Evolutionary conservation across 2,797 vertebrate genomes (phyloP).

Genomic region (Enteromius mattozi): DNA sequence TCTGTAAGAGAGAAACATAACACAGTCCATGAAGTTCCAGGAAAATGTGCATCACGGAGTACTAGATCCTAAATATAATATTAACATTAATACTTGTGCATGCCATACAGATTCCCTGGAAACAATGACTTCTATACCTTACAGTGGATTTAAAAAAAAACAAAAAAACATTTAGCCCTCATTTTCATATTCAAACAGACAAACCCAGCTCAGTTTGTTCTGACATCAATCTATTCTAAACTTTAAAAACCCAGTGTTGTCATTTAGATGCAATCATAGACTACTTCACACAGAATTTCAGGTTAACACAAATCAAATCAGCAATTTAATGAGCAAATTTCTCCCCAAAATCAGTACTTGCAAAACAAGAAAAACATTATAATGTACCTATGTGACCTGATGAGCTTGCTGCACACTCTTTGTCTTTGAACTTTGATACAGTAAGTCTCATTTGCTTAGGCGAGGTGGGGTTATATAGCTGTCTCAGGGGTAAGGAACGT

Average conservation of each 20-base stretch:
- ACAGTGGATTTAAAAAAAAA: neutral
- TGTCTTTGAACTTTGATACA: conserved; percentile 27
- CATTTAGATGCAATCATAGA: neutral
- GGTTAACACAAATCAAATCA: neutral
- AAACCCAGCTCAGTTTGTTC: neutral
- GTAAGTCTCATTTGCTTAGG: neutral
- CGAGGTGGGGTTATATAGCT: conserved; percentile 25
- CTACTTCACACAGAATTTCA: neutral
- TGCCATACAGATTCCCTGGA: neutral
- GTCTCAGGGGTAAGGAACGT: neutral
- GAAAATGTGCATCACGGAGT: neutral
- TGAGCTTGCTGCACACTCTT: neutral
- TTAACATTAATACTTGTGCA: neutral
- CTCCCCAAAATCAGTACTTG: neutral
- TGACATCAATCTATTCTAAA: neutral
- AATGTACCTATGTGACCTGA: neutral
- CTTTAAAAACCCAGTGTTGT: neutral
- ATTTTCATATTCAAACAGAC: conserved; percentile 16
- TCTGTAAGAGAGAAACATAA: conserved; percentile 72
- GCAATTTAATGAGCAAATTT: neutral
- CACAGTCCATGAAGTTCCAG: neutral
- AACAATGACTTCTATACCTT: neutral
- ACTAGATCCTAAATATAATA: neutral
- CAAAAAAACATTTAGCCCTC: neutral
- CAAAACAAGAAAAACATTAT: neutral